Conservation (phyloP, 2,888 invertebrate species). For the Epirrita christyi region DNA sequence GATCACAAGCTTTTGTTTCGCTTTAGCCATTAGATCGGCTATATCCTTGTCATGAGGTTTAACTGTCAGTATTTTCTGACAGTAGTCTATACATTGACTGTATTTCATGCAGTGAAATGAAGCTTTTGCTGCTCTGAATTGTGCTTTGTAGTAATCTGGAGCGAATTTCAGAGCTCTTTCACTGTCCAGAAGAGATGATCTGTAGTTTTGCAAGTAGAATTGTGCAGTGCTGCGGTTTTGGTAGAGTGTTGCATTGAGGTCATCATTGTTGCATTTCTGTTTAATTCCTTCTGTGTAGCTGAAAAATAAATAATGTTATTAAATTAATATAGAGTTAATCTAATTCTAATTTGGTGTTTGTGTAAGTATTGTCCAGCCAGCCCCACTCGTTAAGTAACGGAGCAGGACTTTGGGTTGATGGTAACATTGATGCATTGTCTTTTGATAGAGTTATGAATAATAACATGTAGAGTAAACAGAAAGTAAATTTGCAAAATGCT, state of each 20-base stretch:
- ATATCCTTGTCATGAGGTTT: conserved; percentile 82
- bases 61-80: conserved; percentile 87
- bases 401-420: too few relatives aligned
- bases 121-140: conserved; percentile 90
- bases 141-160: conserved; percentile 91
- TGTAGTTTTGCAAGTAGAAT: conserved; percentile 92
- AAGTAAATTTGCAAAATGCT: too few relatives aligned
- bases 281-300: conserved; percentile 96
- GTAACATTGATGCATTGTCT: too few relatives aligned
- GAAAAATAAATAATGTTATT: conserved; percentile 14
- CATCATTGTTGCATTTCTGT: conserved; percentile 87
- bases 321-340: too few relatives aligned
- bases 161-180: conserved; percentile 91
- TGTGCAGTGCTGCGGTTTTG: conserved; percentile 97
- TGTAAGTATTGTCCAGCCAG: too few relatives aligned
- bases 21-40: conserved; percentile 57
- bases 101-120: conserved; percentile 87
- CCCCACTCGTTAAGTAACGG: too few relatives aligned
- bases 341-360: too few relatives aligned
- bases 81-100: conserved; percentile 89
- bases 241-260: conserved; percentile 92
- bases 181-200: conserved; percentile 92
- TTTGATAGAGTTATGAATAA: too few relatives aligned
- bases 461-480: too few relatives aligned
- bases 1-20: conserved; percentile 77